Conservation (phyloP, 2,797 vertebrate genomes). For the Myotis findleyi region DNA sequence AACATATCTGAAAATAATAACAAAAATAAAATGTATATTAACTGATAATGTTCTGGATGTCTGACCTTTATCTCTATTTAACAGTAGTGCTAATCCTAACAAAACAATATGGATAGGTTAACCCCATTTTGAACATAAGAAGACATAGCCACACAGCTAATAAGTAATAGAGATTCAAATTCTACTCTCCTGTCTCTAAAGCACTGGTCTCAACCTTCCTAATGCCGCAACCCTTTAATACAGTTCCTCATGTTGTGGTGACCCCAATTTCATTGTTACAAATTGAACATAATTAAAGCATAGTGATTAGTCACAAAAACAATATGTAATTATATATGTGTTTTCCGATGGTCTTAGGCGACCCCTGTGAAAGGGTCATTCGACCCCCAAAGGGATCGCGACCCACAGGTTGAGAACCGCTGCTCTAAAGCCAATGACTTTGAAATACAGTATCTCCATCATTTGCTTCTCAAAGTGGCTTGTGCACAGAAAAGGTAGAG, state of each 20-base stretch:
- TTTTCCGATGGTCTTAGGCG: too few species aligned
- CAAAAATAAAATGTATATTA: background rate
- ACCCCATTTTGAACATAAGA: background rate
- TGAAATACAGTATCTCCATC: background rate
- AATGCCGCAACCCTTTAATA: too few species aligned
- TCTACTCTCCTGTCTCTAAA: background rate
- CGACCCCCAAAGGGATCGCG: too few species aligned
- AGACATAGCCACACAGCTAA: background rate
- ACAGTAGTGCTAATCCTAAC: background rate
- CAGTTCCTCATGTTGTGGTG: too few species aligned
- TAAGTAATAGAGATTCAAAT: background rate
- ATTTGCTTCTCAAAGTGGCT: background rate
- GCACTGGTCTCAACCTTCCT: too few species aligned
- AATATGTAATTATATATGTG: too few species aligned
- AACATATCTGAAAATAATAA: background rate
- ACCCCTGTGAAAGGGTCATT: too few species aligned
- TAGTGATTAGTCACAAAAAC: too few species aligned
- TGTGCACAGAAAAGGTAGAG: background rate
- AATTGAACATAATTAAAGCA: too few species aligned
- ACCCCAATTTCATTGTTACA: too few species aligned
- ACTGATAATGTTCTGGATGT: background rate
- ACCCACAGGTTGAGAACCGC: too few species aligned
- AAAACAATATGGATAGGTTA: background rate
- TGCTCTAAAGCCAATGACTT: background rate
- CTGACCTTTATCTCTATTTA: background rate